Evolutionary conservation across 2,888 invertebrate genomes (phyloP).

Genomic region (Oscheius myriophilus): DNA sequence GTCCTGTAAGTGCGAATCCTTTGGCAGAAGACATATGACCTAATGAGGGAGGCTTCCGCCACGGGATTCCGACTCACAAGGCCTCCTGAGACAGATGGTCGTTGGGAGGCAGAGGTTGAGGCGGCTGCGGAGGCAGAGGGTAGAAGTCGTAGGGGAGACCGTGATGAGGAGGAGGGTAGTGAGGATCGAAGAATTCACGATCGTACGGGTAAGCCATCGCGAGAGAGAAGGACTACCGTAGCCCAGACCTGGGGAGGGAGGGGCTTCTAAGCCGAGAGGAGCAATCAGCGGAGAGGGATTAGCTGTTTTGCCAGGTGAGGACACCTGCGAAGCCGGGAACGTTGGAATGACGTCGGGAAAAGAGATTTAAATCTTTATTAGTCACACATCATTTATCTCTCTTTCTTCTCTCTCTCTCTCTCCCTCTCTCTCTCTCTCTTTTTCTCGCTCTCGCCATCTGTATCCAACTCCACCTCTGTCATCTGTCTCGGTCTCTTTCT

Average conservation of each 20-base stretch:
- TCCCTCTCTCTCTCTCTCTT: conserved; percentile 7
- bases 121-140: conserved; percentile 7
- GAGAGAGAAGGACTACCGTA: conserved; percentile 16
- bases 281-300: conserved; percentile 9
- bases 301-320: conserved; percentile 4
- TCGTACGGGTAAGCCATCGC: conserved; percentile 26
- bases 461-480: background rate
- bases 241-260: conserved; percentile 7
- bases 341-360: too few species aligned
- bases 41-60: conserved; percentile 20
- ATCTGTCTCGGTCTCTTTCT: background rate
- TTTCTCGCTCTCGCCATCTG: background rate
- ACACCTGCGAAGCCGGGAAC: too few species aligned
- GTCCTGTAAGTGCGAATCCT: conserved; percentile 25
- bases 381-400: too few species aligned
- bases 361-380: too few species aligned
- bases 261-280: conserved; percentile 28
- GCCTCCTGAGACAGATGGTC: conserved; percentile 1
- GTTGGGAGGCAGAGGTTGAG: background rate
- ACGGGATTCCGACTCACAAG: conserved; percentile 13
- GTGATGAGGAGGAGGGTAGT: background rate
- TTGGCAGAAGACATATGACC: conserved; percentile 20
- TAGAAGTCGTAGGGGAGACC: conserved; percentile 23
- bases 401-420: background rate
- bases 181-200: conserved; percentile 25